Evolutionary conservation across 1,140 invertebrate species (phyloP), one percentile per base, ranked within the genome.

Genomic region (Anastrepha obliqua): DNA sequence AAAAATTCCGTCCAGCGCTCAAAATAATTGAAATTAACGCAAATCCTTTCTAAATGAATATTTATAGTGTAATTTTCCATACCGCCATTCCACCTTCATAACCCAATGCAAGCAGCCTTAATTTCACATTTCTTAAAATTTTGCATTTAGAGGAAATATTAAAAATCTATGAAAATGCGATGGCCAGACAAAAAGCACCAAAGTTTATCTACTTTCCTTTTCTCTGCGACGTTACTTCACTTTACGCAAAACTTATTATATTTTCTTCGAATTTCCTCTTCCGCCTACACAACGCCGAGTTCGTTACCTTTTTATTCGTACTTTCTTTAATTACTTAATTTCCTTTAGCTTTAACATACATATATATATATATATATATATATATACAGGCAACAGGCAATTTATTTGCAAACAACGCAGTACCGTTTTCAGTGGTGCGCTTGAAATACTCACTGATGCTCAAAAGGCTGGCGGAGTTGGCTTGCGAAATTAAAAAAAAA

Each of bases 401-500:
- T 44, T 74, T 74, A 74, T 7, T 74, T 47, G 13, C 67, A 44
- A 42, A 74, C 67, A 74, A 47, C 42, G 42, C 7, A 5, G 2
- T 39, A 17, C 42, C 15, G 13, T 65, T 29, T 20, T 1, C 67
- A 42, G 15, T 62, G 60, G 60, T 62, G 60, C 60, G 60, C 17
- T 62, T 62, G 17, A 11, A 62, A 62, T 62, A 17, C 15, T 62
- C 60, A 17, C 60, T 62, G 55, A 58, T 13, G 60, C 15, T 17
- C 15, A 62, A 17, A 62, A 62, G 4, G 60, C 15, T 62, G 17
- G 60, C 60, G 6, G 60, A 13, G 55, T 58, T 7, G 1, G 47
- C 17, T 13, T 55, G 74, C n/a, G 55, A 55, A 81, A 74, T 74
- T 55, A 81, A 81, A 81, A 81, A 81, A 81, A 81, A 58, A 81